These are phyloP conservation scores for Neopipo cinnamomea DNA, from an alignment of 2,113 vertebrate genomes.

Conservation along the genomic window DNA sequence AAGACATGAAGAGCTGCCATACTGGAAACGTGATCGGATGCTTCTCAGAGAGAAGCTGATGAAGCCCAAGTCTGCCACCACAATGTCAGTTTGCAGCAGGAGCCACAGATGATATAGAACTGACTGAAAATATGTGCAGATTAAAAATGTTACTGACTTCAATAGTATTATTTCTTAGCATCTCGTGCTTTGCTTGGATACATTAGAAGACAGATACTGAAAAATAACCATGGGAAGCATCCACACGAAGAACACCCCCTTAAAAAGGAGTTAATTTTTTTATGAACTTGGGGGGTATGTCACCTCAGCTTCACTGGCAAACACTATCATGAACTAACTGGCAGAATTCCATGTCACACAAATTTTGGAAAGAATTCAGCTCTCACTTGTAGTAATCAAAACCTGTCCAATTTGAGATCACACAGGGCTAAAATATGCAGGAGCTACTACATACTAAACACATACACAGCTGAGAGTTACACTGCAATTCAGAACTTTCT, in stretches of 20 bases:
- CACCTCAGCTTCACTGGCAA: neutral
- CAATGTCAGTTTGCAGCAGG: neutral
- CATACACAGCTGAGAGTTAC: neutral
- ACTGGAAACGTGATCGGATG: neutral
- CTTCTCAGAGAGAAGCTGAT: neutral
- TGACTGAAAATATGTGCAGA: neutral
- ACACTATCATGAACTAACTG: neutral
- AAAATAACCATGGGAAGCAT: neutral
- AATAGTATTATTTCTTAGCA: neutral
- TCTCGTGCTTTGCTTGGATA: neutral
- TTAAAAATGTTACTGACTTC: neutral
- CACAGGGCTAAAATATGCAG: neutral
- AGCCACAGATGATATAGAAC: neutral
- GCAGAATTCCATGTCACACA: neutral
- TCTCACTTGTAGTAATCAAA: neutral
- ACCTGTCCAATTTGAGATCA: neutral
- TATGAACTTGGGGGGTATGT: neutral
- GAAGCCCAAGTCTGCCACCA: neutral
- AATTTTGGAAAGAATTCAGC: neutral
- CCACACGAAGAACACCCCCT: accelerated
- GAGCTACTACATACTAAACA: neutral
- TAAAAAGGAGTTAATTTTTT: neutral
- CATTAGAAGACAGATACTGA: neutral
- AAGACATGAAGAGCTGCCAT: neutral
- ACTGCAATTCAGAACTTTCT: neutral